Percentiles rank a stretch among this genome's conserved stretches.
phyloP scores from a whole-genome alignment of 2,888 invertebrate species.

The Cylloceria caligata region DNA sequence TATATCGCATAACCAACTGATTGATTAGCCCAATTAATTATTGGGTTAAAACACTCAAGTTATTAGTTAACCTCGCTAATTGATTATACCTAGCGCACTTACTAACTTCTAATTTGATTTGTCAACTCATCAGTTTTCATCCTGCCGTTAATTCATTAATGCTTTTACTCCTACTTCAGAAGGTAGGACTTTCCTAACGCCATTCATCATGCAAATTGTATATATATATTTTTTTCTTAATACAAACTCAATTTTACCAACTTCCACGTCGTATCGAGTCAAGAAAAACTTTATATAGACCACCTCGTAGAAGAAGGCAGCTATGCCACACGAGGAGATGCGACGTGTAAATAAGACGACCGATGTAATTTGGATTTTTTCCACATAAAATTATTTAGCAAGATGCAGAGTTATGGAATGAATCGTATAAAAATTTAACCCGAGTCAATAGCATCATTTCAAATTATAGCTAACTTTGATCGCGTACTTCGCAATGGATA shows the following conservation, averaged over 20 bases:
- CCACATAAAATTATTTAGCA: too few relatives aligned
- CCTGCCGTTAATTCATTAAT: not conserved
- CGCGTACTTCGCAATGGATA: too few relatives aligned
- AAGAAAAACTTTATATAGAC: not conserved
- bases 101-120: not conserved
- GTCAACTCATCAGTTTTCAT: not conserved
- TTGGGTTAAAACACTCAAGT: not conserved
- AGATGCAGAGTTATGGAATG: too few relatives aligned
- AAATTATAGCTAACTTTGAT: too few relatives aligned
- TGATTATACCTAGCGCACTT: not conserved
- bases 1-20: too few relatives aligned
- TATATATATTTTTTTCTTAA: not conserved
- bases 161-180: not conserved
- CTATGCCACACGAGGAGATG: too few relatives aligned
- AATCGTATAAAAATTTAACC: too few relatives aligned
- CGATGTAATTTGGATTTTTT: too few relatives aligned
- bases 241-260: constrained; percentile 9
- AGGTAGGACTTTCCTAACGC: not conserved
- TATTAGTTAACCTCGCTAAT: not conserved
- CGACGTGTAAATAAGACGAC: too few relatives aligned
- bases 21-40: not conserved
- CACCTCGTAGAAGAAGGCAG: not conserved
- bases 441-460: too few relatives aligned
- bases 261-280: not conserved
- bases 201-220: constrained; percentile 1